These are phyloP conservation scores for Caradrina kadenii DNA, from an alignment of 2,888 invertebrate genomes.

Conservation along the genomic window DNA sequence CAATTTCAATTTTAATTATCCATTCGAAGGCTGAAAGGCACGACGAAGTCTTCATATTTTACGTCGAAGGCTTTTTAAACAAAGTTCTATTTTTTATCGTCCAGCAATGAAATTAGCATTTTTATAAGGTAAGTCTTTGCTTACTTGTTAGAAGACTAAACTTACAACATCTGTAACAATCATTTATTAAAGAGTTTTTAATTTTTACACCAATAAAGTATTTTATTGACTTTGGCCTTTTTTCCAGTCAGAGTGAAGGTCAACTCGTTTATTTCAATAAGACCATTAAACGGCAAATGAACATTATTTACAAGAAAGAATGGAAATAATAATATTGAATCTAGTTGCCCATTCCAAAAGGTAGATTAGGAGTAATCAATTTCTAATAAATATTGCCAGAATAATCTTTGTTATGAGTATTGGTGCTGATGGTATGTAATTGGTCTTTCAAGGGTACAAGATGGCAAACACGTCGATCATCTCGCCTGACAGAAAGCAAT, in stretches of 20 bases:
- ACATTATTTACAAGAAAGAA: too few relatives aligned
- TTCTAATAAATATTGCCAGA: neutral
- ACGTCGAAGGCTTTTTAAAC: constrained; percentile 13
- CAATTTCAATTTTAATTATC: constrained; percentile 53
- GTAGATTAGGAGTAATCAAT: too few relatives aligned
- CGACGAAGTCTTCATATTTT: constrained; percentile 35
- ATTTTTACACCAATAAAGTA: neutral
- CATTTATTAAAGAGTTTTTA: constrained; percentile 2
- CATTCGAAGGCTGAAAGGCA: constrained; percentile 25
- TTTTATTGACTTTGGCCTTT: neutral
- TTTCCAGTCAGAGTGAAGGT: too few relatives aligned
- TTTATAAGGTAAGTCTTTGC: constrained; percentile 37
- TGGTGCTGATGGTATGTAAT: neutral
- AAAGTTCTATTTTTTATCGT: constrained; percentile 24
- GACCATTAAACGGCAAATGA: too few relatives aligned
- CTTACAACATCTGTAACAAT: constrained; percentile 17
- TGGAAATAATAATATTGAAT: too few relatives aligned
- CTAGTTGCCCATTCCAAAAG: too few relatives aligned
- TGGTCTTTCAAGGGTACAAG: neutral
- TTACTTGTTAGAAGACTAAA: constrained; percentile 21
- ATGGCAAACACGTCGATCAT: neutral
- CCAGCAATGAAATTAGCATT: constrained; percentile 47
- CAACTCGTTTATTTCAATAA: too few relatives aligned
- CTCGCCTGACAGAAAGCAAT: neutral
- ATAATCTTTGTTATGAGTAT: neutral